These are phyloP conservation scores for Hetaerina americana DNA, from an alignment of 1,140 invertebrate genomes.

Conservation along the genomic window DNA sequence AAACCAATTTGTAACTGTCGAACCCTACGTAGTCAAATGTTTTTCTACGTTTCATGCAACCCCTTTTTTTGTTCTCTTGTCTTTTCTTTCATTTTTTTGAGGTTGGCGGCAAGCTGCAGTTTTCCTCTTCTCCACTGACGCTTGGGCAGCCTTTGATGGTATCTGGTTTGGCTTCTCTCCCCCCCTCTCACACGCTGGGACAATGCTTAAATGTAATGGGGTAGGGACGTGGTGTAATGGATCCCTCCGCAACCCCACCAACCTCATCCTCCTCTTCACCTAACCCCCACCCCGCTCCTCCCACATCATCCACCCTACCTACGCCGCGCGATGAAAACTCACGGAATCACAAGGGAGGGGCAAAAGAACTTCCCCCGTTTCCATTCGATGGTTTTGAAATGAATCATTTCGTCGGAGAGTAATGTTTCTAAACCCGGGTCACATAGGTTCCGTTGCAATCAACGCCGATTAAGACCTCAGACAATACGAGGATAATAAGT, in stretches of 20 bases:
- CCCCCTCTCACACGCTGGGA: background rate
- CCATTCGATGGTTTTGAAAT: too few species aligned
- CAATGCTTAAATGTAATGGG: slow-evolving; percentile 1
- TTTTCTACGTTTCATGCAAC: background rate
- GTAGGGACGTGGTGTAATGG: background rate
- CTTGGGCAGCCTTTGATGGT: slow-evolving; percentile 21
- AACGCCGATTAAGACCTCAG: too few species aligned
- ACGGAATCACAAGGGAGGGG: too few species aligned
- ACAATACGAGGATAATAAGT: too few species aligned
- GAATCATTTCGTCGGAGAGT: too few species aligned
- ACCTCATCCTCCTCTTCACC: background rate
- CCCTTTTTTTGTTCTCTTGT: slow-evolving; percentile 18
- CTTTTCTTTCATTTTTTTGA: slow-evolving; percentile 16
- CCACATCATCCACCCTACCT: background rate
- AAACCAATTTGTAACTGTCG: background rate
- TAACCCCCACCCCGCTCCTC: background rate
- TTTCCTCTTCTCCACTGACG: slow-evolving; percentile 19
- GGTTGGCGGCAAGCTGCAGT: slow-evolving; percentile 22
- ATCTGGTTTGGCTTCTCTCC: slow-evolving; percentile 17
- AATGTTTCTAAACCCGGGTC: too few species aligned
- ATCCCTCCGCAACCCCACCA: background rate
- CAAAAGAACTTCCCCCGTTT: too few species aligned
- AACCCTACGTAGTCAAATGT: background rate
- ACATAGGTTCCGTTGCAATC: too few species aligned
- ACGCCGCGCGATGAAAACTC: too few species aligned